These are phyloP conservation scores for Acomys russatus DNA, from an alignment of 2,797 vertebrate genomes.

Conservation along the genomic window DNA sequence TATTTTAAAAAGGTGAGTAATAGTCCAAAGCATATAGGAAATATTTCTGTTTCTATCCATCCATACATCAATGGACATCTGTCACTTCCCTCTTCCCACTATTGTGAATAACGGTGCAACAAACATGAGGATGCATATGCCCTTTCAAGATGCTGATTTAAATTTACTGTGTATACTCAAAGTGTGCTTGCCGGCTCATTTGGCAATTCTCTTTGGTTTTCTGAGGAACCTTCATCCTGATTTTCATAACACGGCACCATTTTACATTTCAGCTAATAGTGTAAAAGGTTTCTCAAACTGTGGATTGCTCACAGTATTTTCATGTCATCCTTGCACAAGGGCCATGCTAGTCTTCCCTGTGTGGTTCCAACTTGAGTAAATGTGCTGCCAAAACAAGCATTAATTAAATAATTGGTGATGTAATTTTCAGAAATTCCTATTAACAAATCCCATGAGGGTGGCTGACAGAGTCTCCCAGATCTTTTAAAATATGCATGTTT, in stretches of 20 bases:
- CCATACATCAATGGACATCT: background rate
- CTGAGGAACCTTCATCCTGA: background rate
- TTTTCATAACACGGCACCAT: background rate
- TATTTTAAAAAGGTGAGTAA: background rate
- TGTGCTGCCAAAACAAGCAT: conserved; percentile 25
- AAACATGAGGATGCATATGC: background rate
- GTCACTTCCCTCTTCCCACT: background rate
- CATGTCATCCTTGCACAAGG: background rate
- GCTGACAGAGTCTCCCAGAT: background rate
- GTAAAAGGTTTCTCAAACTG: background rate
- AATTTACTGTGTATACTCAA: background rate
- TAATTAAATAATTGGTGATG: conserved; percentile 44
- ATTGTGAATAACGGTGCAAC: background rate
- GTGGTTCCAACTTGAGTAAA: conserved; percentile 12
- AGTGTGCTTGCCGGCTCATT: background rate
- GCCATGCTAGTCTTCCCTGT: background rate
- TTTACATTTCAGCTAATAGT: background rate
- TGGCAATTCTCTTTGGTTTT: background rate
- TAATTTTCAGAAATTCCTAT: conserved; percentile 53
- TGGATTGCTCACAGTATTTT: background rate
- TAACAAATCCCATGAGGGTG: conserved; percentile 35
- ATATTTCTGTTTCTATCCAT: background rate
- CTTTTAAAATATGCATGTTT: background rate
- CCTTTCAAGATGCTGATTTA: background rate
- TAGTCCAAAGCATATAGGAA: background rate